Evolutionary conservation across 2,113 vertebrate species (phyloP), one percentile per base, ranked within the genome.

Genomic region (Chitala chitala): DNA sequence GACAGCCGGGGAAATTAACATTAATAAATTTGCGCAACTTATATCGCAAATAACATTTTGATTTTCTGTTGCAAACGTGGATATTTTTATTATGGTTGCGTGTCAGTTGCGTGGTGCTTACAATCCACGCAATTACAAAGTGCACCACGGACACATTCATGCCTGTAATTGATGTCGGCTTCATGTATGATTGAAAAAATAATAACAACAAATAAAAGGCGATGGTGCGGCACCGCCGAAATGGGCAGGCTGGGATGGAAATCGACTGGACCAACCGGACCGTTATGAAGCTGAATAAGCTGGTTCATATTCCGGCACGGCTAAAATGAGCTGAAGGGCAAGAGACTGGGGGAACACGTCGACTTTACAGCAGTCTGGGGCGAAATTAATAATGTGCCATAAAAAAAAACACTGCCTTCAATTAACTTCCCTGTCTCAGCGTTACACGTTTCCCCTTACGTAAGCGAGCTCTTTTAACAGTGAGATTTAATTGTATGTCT

Each of bases 201-300:
- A 46, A 46, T 66, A 44, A 66, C 29, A 65, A 22, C 22, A 66
- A 68, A 42, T 24, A 68, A 42, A 48, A 68, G 22, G n/a, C 44
- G 13, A 46, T 9, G n/a, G 42, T 13, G 42, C 15, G 42, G 31
- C n/a, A 4, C 20, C 44, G n/a, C 44, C 24, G 64, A 48, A 36
- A 42, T 46, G 46, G 38, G 40, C 44, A 50, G 15, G 15, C 38
- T 15, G 15, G 68, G 68, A 51, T 51, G 26, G 26, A 8, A 51
- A 69, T 33, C 40, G 15, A 51, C 48, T 29, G 26, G 20, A 26
- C 48, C 8, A 0, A 5, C 2, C 9, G n/a, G 26, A n/a, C 29
- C 8, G 68, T 36, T 53, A 24, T 31, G 48, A 4, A 31, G 1
- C 26, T 20, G 26, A 50, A 53, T 36, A 51, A 51, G 33, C 46